Percentiles rank a stretch among this genome's conserved stretches.
These are phyloP conservation scores for Drosophila melanica DNA, from an alignment of 1,140 invertebrate genomes.

Conservation along the genomic window DNA sequence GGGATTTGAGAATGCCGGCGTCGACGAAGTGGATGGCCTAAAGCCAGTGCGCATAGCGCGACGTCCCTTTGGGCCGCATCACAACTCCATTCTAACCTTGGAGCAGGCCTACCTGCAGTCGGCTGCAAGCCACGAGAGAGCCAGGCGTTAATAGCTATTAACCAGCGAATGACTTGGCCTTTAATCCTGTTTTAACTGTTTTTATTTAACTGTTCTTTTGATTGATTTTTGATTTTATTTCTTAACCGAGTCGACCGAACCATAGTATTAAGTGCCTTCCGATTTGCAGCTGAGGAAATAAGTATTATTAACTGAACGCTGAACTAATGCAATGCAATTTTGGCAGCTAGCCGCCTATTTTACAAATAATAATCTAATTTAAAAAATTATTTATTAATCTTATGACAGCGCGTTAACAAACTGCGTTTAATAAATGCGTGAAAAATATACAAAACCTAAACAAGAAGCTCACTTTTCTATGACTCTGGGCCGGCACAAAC, in stretches of 20 bases:
- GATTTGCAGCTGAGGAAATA: slow-evolving; percentile 41
- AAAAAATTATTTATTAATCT: slow-evolving; percentile 68
- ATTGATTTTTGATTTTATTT: slow-evolving; percentile 20
- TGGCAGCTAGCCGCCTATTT: slow-evolving; percentile 57
- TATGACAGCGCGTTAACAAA: slow-evolving; percentile 34
- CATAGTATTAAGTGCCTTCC: slow-evolving; percentile 51
- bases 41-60: slow-evolving; percentile 60
- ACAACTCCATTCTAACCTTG: slow-evolving; percentile 65
- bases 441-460: slow-evolving; percentile 15
- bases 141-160: slow-evolving; percentile 49
- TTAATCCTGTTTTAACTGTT: slow-evolving; percentile 24
- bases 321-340: slow-evolving; percentile 73
- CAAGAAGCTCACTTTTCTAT: slow-evolving; percentile 14
- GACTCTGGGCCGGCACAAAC: neutral
- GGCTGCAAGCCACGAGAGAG: slow-evolving; percentile 47
- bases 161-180: slow-evolving; percentile 2
- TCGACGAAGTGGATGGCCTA: slow-evolving; percentile 80
- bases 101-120: slow-evolving; percentile 65
- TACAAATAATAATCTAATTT: slow-evolving; percentile 44
- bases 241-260: slow-evolving; percentile 20
- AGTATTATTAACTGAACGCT: slow-evolving; percentile 56
- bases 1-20: slow-evolving; percentile 69
- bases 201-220: slow-evolving; percentile 34
- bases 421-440: slow-evolving; percentile 17
- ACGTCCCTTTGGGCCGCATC: slow-evolving; percentile 81